Evolutionary conservation across 1,140 invertebrate species (phyloP), one percentile per base, ranked within the genome.

Genomic region (Yoshiicerus persimilis): DNA sequence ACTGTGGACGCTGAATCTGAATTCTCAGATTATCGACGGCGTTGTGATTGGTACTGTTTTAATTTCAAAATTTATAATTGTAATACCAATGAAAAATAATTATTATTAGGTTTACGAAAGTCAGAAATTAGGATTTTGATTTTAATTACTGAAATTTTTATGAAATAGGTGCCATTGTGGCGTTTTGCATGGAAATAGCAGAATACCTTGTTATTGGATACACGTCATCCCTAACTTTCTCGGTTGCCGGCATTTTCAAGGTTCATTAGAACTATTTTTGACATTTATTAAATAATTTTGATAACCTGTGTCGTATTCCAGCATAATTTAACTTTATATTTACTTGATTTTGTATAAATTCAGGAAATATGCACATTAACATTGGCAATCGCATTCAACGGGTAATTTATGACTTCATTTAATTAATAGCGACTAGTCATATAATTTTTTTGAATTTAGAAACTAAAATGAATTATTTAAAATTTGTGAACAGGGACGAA

Each of bases 141-240:
- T n/a, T n/a, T n/a, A n/a, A n/a, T n/a, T n/a, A n/a, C n/a, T n/a
- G n/a, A 41, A 41, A 41, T 47, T 47, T 16, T 16, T 8, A 47
- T 20, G 16, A 13, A 13, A 89, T 93, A 36, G 98, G 98, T 62
- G 97, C 97, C 80, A 92, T 97, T 77, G 93, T 99, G 89, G 98
- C 98, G 38, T 99, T 99, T 93, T 94, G 96, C 84, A 97, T 99
- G 96, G 99, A 99, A 95, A 93, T 98, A 88, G 96, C 95, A 92
- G 98, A 99, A 93, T 99, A 97, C 92, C 93, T 99, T 87, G 95
- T 99, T 77, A 95, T 99, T 83, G 96, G 96, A 23, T 96, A 96
- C 92, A 99, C 98, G n/a, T 99, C 98, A 91, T 98, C 98, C 94
- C 95, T 99, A 41, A 99, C 98, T 4, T 93, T 99, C 36, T 97